Evolutionary conservation across 2,797 vertebrate species (phyloP).

Genomic region (Paguma larvata): DNA sequence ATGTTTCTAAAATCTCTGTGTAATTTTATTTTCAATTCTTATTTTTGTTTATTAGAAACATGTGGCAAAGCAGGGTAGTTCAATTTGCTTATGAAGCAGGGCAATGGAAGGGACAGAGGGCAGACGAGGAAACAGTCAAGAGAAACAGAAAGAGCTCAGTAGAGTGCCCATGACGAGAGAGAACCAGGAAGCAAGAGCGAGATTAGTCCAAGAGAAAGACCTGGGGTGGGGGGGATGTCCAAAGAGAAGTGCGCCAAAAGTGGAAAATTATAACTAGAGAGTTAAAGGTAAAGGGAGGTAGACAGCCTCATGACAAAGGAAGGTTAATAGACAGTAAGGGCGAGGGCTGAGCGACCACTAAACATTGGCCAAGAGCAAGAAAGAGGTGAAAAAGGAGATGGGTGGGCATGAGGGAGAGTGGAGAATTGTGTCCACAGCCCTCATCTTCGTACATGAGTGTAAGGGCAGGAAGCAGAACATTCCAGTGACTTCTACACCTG

Average conservation of each 20-base stretch:
- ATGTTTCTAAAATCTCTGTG: not conserved
- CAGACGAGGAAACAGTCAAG: not conserved
- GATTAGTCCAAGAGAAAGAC: not conserved
- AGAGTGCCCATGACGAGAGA: not conserved
- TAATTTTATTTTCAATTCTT: not conserved
- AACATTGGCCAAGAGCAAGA: not conserved
- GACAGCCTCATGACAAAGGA: not conserved
- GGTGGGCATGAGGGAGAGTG: rapidly evolving
- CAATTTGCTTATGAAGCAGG: not conserved
- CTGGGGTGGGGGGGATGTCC: rapidly evolving
- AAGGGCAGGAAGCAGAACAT: not conserved
- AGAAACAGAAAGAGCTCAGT: not conserved
- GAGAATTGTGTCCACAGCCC: not conserved
- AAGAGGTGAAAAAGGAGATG: not conserved
- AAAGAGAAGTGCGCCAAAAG: not conserved
- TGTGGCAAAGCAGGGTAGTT: not conserved
- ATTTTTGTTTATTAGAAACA: not conserved
- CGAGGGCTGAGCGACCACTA: not conserved
- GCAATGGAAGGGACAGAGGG: not conserved
- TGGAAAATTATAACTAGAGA: not conserved
- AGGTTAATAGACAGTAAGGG: not conserved
- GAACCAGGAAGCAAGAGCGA: not conserved
- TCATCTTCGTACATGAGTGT: not conserved
- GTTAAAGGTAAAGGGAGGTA: not conserved
- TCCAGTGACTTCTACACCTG: not conserved